phyloP scores from a whole-genome alignment of 2,888 invertebrate genomes.

The Leptodirus hochenwartii region DNA sequence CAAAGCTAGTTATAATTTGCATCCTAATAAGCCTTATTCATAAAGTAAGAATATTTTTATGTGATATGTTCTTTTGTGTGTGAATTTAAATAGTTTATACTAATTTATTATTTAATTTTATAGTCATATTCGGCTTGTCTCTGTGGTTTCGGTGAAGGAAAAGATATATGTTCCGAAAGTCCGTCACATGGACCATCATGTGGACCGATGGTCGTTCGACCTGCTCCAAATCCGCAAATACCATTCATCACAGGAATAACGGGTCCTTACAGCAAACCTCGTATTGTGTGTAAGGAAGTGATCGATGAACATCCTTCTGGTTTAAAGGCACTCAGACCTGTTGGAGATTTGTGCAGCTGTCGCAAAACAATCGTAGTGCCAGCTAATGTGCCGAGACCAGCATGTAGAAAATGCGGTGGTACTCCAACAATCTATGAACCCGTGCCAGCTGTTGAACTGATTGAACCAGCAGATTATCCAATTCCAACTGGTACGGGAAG shows the following conservation, averaged over 20 bases:
- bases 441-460: neutral
- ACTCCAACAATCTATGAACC: no score
- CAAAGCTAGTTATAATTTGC: no score
- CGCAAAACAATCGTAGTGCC: slow-evolving; percentile 22
- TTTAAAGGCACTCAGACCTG: slow-evolving; percentile 14
- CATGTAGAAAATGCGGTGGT: slow-evolving; percentile 14
- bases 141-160: slow-evolving; percentile 17
- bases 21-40: no score
- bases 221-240: slow-evolving; percentile 17
- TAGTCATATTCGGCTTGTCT: slow-evolving; percentile 10
- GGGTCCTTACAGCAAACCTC: slow-evolving; percentile 12
- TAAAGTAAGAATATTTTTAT: no score
- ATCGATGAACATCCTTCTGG: slow-evolving; percentile 10
- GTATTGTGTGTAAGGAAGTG: slow-evolving; percentile 14
- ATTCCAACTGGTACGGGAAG: neutral
- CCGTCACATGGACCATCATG: slow-evolving; percentile 9
- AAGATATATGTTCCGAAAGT: slow-evolving; percentile 14
- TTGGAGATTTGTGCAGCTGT: slow-evolving; percentile 20
- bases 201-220: slow-evolving; percentile 21
- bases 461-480: neutral
- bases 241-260: slow-evolving; percentile 9
- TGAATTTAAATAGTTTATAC: no score
- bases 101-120: no score
- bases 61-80: no score
- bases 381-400: slow-evolving; percentile 21